These are phyloP conservation scores for Cynaeus angustus DNA, from an alignment of 2,888 invertebrate genomes.

Conservation along the genomic window DNA sequence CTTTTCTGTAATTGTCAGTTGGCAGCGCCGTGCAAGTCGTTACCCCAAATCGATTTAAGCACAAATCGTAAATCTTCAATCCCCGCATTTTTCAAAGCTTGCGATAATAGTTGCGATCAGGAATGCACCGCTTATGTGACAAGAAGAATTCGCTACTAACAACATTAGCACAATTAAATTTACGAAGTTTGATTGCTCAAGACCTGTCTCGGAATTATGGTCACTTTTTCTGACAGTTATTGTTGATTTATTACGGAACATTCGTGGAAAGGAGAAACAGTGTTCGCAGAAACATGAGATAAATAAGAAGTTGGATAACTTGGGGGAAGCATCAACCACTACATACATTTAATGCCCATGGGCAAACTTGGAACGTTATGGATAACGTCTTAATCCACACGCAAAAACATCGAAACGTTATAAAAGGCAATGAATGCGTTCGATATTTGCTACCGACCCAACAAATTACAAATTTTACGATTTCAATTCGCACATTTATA, in stretches of 20 bases:
- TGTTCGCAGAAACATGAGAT: constrained; percentile 7
- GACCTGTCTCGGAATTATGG: constrained; percentile 16
- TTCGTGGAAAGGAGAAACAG: not conserved
- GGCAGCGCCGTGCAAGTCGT: constrained; percentile 11
- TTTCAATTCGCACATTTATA: constrained; percentile 42
- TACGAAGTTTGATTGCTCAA: constrained; percentile 35
- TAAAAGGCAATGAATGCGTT: constrained; percentile 44
- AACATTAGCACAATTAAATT: constrained; percentile 43
- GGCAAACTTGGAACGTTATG: not conserved
- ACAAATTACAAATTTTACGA: constrained; percentile 43
- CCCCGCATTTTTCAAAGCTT: constrained; percentile 12
- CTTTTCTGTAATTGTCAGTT: not conserved
- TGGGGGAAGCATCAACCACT: not conserved
- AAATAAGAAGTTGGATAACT: constrained; percentile 30
- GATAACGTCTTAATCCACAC: constrained; percentile 43
- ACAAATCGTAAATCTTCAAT: constrained; percentile 19
- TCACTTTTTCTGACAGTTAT: constrained; percentile 20
- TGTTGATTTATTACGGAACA: constrained; percentile 24
- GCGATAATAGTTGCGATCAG: constrained; percentile 25
- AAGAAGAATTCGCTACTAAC: constrained; percentile 24
- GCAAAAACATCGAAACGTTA: constrained; percentile 41
- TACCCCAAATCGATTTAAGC: constrained; percentile 13
- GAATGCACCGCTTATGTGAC: constrained; percentile 13
- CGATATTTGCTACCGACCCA: constrained; percentile 13
- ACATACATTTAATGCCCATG: constrained; percentile 20